These are phyloP conservation scores for Drosophila nigricruria DNA, from an alignment of 2,888 invertebrate species.

Conservation along the genomic window DNA sequence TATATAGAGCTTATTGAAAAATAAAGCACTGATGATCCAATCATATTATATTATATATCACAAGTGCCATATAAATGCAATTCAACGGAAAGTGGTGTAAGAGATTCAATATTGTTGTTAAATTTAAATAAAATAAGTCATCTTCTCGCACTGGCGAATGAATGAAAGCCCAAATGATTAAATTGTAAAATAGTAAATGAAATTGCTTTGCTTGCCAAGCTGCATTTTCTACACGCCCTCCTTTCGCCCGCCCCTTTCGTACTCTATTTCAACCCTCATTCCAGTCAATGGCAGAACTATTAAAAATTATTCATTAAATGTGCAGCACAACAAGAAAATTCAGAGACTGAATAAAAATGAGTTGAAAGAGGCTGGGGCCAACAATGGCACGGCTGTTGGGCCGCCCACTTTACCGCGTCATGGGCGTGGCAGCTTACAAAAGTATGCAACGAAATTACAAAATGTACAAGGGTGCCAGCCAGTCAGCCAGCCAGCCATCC, in stretches of 20 bases:
- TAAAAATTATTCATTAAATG: slow-evolving; percentile 79
- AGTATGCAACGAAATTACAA: slow-evolving; percentile 77
- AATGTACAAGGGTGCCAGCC: slow-evolving; percentile 56
- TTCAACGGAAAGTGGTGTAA: background rate
- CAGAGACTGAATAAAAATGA: slow-evolving; percentile 65
- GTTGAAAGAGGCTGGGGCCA: slow-evolving; percentile 39
- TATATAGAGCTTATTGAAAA: background rate
- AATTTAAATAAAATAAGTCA: slow-evolving; percentile 1
- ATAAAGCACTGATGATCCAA: background rate
- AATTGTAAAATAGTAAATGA: slow-evolving; percentile 38
- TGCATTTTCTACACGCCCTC: background rate
- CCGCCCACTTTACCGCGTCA: slow-evolving; percentile 25
- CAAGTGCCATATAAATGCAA: background rate
- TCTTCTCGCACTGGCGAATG: background rate
- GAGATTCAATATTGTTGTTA: background rate
- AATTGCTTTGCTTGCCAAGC: slow-evolving; percentile 27
- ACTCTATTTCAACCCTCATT: background rate
- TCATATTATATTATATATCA: background rate
- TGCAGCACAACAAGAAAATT: slow-evolving; percentile 63
- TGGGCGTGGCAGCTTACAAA: slow-evolving; percentile 53
- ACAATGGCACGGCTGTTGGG: slow-evolving; percentile 46
- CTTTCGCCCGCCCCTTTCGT: background rate
- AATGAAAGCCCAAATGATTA: slow-evolving; percentile 24
- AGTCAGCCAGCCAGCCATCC: slow-evolving; percentile 10
- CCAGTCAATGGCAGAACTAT: slow-evolving; percentile 59